Evolutionary conservation across 1,140 invertebrate species (phyloP).

Genomic region (Lasioglossum albipes): DNA sequence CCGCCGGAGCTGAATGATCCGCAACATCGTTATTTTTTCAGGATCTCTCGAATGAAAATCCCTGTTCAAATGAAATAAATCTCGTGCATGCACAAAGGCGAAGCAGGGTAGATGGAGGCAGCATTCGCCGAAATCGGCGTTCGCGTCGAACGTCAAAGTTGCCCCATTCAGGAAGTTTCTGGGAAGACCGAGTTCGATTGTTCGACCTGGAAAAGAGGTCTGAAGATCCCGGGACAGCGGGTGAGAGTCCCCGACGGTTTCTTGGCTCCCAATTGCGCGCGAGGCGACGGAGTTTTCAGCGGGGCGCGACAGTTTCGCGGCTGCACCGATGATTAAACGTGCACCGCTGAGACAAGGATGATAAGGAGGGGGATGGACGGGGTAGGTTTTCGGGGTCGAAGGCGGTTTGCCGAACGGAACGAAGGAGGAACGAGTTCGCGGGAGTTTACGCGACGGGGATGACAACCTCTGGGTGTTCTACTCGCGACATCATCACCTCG

Average conservation of each 20-base stretch:
- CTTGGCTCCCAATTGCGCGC: constrained; percentile 1
- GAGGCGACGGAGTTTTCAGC: not conserved
- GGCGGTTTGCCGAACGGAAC: constrained; percentile 18
- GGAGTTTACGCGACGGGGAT: constrained; percentile 53
- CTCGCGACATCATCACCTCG: constrained; percentile 57
- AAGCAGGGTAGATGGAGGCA: no score
- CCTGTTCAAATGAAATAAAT: no score
- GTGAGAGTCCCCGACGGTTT: not conserved
- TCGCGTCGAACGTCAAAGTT: no score
- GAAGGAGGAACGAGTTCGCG: constrained; percentile 59
- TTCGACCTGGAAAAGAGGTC: no score
- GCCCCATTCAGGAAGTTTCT: no score
- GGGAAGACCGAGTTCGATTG: no score
- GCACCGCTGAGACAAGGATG: not conserved
- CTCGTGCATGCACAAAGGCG: no score
- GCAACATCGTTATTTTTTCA: no score
- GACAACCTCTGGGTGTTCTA: constrained; percentile 54
- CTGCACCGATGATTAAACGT: constrained; percentile 55
- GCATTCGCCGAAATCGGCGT: no score
- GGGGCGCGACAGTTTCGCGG: not conserved
- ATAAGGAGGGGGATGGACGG: not conserved
- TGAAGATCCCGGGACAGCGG: no score
- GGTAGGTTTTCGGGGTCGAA: not conserved
- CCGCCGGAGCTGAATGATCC: no score
- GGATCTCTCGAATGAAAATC: no score